Conservation (phyloP, 1,140 invertebrate genomes). For the Choristoneura fumiferana region DNA sequence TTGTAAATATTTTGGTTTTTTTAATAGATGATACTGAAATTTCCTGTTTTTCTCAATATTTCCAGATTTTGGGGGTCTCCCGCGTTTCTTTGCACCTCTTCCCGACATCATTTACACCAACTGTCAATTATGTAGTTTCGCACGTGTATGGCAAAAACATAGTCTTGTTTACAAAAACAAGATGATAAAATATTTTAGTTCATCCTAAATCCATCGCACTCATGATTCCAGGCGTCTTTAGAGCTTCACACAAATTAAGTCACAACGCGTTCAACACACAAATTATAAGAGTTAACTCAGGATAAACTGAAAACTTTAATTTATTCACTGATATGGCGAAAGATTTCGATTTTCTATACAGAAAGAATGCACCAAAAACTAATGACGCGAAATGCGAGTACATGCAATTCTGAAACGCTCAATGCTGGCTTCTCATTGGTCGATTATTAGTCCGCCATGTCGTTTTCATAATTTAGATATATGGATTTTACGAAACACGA, state of each 20-base stretch:
- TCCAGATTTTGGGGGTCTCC: slow-evolving; percentile 92
- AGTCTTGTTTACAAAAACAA: slow-evolving; percentile 79
- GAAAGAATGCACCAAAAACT: slow-evolving; percentile 79
- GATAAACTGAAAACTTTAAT: slow-evolving; percentile 34
- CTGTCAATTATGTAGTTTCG: slow-evolving; percentile 76
- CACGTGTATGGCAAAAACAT: slow-evolving; percentile 79
- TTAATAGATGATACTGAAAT: slow-evolving; percentile 92
- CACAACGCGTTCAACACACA: slow-evolving; percentile 40
- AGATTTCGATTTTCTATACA: slow-evolving; percentile 54
- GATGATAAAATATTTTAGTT: slow-evolving; percentile 75
- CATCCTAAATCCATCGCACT: slow-evolving; percentile 73
- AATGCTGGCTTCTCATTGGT: slow-evolving; percentile 81
- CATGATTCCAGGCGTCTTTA: slow-evolving; percentile 57
- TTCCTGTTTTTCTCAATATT: slow-evolving; percentile 89
- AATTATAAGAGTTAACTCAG: slow-evolving; percentile 37
- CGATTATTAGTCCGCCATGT: slow-evolving; percentile 80
- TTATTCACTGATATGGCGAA: slow-evolving; percentile 45
- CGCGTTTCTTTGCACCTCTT: slow-evolving; percentile 90
- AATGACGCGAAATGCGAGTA: slow-evolving; percentile 81
- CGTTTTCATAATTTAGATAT: slow-evolving; percentile 71
- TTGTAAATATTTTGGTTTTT: slow-evolving; percentile 94
- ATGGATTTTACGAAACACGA: slow-evolving; percentile 53
- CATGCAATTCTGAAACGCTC: slow-evolving; percentile 79
- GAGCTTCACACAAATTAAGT: slow-evolving; percentile 42
- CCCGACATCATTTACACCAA: slow-evolving; percentile 85